Percentiles rank a stretch among this genome's conserved stretches.
phyloP scores from a whole-genome alignment of 2,113 vertebrate species.

The Mohoua ochrocephala region DNA sequence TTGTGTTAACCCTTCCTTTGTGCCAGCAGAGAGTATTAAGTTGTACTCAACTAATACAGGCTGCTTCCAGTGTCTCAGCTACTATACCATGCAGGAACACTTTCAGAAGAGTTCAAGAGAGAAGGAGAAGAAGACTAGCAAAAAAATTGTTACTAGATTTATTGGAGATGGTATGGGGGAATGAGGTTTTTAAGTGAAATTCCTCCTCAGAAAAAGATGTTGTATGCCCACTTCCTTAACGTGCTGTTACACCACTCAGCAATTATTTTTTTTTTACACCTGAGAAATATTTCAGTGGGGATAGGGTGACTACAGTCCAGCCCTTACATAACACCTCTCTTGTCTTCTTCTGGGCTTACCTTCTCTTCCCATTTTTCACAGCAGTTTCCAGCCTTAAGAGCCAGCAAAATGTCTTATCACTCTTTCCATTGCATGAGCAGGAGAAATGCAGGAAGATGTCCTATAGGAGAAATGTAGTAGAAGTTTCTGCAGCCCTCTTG shows the following conservation, averaged over 20 bases:
- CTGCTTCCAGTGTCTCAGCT: not conserved
- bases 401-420: accelerated
- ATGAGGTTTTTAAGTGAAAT: not conserved
- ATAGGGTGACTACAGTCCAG: not conserved
- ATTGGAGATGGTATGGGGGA: not conserved
- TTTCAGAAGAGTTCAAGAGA: not conserved
- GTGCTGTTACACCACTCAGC: not conserved
- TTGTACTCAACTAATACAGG: not conserved
- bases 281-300: not conserved
- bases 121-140: not conserved
- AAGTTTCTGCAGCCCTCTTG: not conserved
- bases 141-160: not conserved
- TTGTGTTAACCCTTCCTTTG: not conserved
- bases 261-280: not conserved
- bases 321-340: not conserved
- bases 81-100: not conserved
- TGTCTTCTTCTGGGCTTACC: not conserved
- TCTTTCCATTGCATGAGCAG: not conserved
- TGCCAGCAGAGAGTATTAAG: not conserved
- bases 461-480: not conserved
- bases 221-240: not conserved
- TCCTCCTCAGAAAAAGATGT: not conserved
- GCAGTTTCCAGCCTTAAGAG: not conserved
- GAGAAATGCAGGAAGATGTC: not conserved
- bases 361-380: not conserved